Base-by-base conservation (phyloP, 2,888 invertebrate species). In the Plemyria rubiginata region DNA sequence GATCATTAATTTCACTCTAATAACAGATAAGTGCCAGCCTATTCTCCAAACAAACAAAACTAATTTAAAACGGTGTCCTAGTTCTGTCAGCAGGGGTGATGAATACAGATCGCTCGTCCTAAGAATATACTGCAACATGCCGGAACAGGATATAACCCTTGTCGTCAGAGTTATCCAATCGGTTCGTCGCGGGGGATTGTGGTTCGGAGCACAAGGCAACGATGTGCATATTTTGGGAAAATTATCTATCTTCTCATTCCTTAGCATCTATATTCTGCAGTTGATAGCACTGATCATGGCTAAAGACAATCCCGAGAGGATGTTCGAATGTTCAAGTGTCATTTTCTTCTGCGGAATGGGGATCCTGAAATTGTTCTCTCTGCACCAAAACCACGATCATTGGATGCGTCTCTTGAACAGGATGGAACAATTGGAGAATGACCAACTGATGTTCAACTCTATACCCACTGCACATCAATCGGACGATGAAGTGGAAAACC, bases 291-390 rank as follows among this genome's bases (percentile, higher is more conserved):
- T 89, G 2, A 58, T 79, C 41, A 67, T 71, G 36, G 77, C 79
- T 2, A 79, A 65, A 49, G 72, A 76, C n/a, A 79, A 89, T 48
- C 65, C 74, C 0, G 76, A 81, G 11, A 78, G 72, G 28, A 67
- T 87, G 0, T 86, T 89, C 53, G 84, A 86, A 74, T 85, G 86
- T 62, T 82, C 86, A 55, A 88, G 89, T 58, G 72, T 86, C 0
- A 73, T 88, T 0, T 78, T 84, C 0, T 90, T 90, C 64, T 85
- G 83, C 48, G 69, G 74, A 8, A 85, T 90, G 85, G 88, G 87
- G 0, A 66, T 84, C 4, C 59, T 88, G 0, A 90, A 90, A 68
- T 68, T 87, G 0, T 57, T 66, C 16, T 85, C 84, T 5, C 68
- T 90, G n/a, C 65, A 72, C 1, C 41, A 53, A 6, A 71, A 77